Percentiles rank a stretch among this genome's conserved stretches.
Conservation (phyloP, 1,140 invertebrate species). For the Leptoteleia sp. region DNA sequence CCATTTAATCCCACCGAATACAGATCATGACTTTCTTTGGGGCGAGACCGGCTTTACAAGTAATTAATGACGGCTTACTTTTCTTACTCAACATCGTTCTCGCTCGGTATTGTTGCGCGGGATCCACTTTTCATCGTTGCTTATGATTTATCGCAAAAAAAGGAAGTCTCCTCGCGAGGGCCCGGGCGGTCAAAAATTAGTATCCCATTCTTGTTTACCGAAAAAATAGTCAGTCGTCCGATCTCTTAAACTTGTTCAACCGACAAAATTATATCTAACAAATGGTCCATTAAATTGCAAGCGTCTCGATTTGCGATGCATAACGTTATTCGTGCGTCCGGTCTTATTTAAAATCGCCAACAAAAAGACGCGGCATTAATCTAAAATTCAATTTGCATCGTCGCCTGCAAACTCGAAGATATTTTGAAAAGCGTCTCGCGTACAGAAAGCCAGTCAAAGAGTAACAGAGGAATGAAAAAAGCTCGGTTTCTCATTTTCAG, state of each 20-base stretch:
- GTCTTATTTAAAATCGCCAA: constrained; percentile 31
- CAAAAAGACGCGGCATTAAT: constrained; percentile 50
- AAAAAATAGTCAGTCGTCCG: constrained; percentile 18
- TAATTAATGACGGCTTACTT: constrained; percentile 56
- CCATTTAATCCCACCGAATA: constrained; percentile 52
- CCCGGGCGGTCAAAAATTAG: constrained; percentile 37
- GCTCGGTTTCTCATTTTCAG: constrained; percentile 59
- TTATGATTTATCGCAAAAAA: constrained; percentile 27
- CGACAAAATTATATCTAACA: constrained; percentile 23
- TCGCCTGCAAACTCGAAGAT: constrained; percentile 56
- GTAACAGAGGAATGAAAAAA: constrained; percentile 22
- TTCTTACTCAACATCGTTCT: constrained; percentile 52
- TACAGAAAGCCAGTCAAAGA: constrained; percentile 38
- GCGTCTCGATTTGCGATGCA: constrained; percentile 35
- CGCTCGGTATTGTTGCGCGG: constrained; percentile 31
- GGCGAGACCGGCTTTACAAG: constrained; percentile 27
- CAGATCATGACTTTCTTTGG: constrained; percentile 56
- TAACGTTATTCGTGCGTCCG: constrained; percentile 33
- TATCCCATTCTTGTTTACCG: constrained; percentile 23
- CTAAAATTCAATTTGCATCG: constrained; percentile 62
- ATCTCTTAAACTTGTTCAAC: constrained; percentile 6
- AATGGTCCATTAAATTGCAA: constrained; percentile 52
- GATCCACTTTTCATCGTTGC: constrained; percentile 41
- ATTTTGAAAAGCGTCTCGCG: constrained; percentile 35
- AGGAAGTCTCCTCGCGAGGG: constrained; percentile 1